These are phyloP conservation scores for Pachypanchax playfairii DNA, from an alignment of 2,113 vertebrate genomes.

Conservation along the genomic window DNA sequence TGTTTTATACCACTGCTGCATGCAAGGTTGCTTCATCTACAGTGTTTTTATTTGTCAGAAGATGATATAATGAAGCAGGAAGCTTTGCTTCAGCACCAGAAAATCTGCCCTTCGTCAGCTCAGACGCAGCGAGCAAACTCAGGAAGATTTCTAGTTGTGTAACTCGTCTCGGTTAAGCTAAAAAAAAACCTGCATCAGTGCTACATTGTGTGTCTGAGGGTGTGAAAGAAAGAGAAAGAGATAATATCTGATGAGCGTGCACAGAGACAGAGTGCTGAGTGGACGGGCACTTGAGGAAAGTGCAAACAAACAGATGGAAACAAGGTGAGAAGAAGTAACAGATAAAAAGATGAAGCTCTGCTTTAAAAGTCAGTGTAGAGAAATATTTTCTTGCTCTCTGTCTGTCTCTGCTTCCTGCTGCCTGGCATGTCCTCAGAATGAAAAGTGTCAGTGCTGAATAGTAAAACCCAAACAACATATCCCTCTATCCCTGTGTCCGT, in stretches of 20 bases:
- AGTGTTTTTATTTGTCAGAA: slow-evolving; percentile 13
- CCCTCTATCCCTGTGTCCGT: slow-evolving; percentile 59
- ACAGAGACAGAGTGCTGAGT: slow-evolving; percentile 27
- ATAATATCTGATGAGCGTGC: slow-evolving; percentile 21
- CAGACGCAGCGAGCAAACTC: slow-evolving; percentile 25
- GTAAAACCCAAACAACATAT: slow-evolving; percentile 62
- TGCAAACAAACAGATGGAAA: slow-evolving; percentile 45
- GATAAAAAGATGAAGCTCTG: slow-evolving; percentile 16
- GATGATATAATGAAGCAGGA: slow-evolving; percentile 52
- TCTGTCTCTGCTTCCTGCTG: slow-evolving; percentile 54
- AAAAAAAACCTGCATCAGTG: slow-evolving; percentile 11
- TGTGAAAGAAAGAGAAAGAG: slow-evolving; percentile 20
- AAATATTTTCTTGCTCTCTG: slow-evolving; percentile 9
- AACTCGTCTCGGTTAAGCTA: slow-evolving; percentile 24
- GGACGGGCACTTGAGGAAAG: slow-evolving; percentile 5
- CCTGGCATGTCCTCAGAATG: slow-evolving; percentile 33
- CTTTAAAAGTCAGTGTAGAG: slow-evolving; percentile 26
- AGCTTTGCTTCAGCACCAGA: slow-evolving; percentile 20
- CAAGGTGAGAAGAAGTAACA: slow-evolving; percentile 29
- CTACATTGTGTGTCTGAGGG: slow-evolving; percentile 17
- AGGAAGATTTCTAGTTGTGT: slow-evolving; percentile 30
- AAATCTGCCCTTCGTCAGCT: slow-evolving; percentile 39
- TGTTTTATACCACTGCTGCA: slow-evolving; percentile 22
- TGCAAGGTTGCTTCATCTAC: slow-evolving; percentile 16
- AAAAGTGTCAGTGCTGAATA: slow-evolving; percentile 55